Evolutionary conservation across 2,113 vertebrate genomes (phyloP).

Genomic region (Dicaeum eximium): DNA sequence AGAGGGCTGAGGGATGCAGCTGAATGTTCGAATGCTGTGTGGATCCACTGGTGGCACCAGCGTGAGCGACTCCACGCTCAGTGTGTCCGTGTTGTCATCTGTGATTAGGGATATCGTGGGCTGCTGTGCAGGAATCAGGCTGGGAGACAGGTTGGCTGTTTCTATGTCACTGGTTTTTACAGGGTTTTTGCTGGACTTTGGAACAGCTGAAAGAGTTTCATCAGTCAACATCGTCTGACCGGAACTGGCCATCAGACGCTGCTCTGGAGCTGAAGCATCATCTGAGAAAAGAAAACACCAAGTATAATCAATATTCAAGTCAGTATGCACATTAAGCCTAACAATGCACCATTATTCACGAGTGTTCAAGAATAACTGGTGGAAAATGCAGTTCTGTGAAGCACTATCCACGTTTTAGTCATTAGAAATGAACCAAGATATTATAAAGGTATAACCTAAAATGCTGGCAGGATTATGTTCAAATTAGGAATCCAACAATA

Average conservation of each 20-base stretch:
- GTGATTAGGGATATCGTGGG: conserved; percentile 92
- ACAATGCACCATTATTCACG: background rate
- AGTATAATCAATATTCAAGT: background rate
- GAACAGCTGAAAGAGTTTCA: conserved; percentile 21
- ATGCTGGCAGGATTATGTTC: background rate
- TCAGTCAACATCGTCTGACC: conserved; percentile 37
- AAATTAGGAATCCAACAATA: background rate
- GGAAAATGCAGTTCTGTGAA: background rate
- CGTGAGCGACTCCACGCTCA: conserved; percentile 91
- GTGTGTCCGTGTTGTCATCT: conserved; percentile 75
- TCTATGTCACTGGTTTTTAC: conserved; percentile 54
- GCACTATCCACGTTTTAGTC: background rate
- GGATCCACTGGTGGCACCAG: conserved; percentile 87
- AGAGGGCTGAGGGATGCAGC: conserved; percentile 34
- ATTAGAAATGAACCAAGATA: background rate
- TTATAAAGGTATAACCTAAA: background rate
- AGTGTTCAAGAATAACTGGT: background rate
- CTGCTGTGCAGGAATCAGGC: conserved; percentile 90
- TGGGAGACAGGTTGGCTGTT: conserved; percentile 82
- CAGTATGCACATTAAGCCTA: background rate
- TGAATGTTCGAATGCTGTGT: conserved; percentile 76
- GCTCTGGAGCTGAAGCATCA: conserved; percentile 73
- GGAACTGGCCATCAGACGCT: conserved; percentile 66
- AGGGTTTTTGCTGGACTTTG: conserved; percentile 56
- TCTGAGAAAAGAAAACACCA: conserved; percentile 70